Evolutionary conservation across 2,797 vertebrate species (phyloP), one percentile per base, ranked within the genome.

Genomic region (Chaenodraco wilsoni): DNA sequence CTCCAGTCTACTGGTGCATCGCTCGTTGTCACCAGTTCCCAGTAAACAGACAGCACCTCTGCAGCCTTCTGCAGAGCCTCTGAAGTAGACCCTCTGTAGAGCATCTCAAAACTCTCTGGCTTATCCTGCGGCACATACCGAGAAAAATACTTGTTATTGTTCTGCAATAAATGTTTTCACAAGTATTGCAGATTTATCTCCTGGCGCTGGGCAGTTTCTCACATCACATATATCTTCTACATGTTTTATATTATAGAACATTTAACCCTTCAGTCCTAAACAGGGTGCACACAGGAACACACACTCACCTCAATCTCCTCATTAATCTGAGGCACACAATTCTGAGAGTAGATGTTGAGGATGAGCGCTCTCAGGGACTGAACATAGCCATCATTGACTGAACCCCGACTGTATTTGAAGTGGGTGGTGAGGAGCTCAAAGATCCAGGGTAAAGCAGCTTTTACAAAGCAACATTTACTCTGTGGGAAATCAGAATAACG

Each of bases 401-500:
- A 94, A 57, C 91, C 92, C 51, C 84, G 77, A 10, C 58, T 65
- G 27, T 94, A 95, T 89, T 87, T 92, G 87, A 95, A 94, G 84
- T 94, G 92, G 41, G 83, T 83, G 48, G 88, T 91, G 52, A 95
- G 88, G 19, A 95, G 90, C 75, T 95, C 95, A 86, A 95, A 84
- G 65, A 92, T 93, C 87, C 89, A 92, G 14, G 95, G 95, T 69
- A 95, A 83, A 70, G 94, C 92, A 68, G 94, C 95, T 88, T 95
- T 95, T 49, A 95, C 93, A 66, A 94, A 95, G 85, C 95, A 95
- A 58, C 91, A 90, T 75, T 94, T 89, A 74, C 93, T 95, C 95
- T 95, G 86, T 64, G 65, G 79, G 63, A 56, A 74, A 79, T 69
- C 62, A 78, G 50, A 72, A 12, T 5, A 13, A 57, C 0, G 2